These are phyloP conservation scores for Dioctria rufipes DNA, from an alignment of 2,888 invertebrate genomes.

Conservation along the genomic window DNA sequence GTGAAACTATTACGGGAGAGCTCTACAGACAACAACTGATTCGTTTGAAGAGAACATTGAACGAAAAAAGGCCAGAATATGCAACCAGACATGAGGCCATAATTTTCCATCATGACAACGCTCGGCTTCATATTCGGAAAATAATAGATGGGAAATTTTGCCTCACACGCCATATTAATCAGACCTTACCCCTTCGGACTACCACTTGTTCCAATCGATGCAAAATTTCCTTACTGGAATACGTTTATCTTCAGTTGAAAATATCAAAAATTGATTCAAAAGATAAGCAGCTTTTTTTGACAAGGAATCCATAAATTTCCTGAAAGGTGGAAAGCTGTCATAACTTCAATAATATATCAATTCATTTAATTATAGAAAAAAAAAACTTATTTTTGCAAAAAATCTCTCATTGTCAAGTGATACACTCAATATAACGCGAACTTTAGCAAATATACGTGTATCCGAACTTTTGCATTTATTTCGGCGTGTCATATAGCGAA, in stretches of 20 bases:
- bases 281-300: constrained; percentile 11
- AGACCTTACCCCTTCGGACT: neutral
- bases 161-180: constrained; percentile 52
- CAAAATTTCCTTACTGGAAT: constrained; percentile 45
- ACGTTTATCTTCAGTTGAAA: constrained; percentile 44
- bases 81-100: constrained; percentile 6
- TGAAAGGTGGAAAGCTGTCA: no score
- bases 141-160: constrained; percentile 45
- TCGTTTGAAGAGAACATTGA: constrained; percentile 26
- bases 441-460: no score
- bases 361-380: no score
- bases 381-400: no score
- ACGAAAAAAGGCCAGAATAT: constrained; percentile 14
- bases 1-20: constrained; percentile 40
- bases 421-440: no score
- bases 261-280: constrained; percentile 53
- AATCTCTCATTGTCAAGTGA: no score
- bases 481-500: no score
- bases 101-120: neutral
- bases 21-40: neutral
- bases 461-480: no score
- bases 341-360: no score
- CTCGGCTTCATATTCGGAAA: neutral
- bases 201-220: constrained; percentile 48
- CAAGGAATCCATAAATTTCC: constrained; percentile 45